A percentile compares a stretch with the other conserved stretches of the same genome.
phyloP scores from a whole-genome alignment of 2,113 vertebrate genomes.

The Lepidothrix coronata region DNA sequence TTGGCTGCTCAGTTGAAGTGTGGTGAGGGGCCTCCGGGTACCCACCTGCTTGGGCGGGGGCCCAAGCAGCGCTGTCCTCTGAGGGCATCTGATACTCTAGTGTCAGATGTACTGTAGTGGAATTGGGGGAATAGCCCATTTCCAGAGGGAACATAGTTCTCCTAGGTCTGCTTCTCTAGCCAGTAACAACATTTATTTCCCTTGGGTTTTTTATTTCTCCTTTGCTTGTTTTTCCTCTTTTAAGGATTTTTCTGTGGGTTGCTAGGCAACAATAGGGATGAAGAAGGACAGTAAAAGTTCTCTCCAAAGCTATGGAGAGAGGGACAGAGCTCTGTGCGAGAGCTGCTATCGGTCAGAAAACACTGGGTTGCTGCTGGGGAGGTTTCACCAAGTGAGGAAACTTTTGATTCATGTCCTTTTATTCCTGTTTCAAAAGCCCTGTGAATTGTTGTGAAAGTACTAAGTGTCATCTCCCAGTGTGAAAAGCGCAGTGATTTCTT shows the following conservation, averaged over 20 bases:
- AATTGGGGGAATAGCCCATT: too few relatives aligned
- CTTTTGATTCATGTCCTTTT: neutral
- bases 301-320: neutral
- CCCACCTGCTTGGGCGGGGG: too few relatives aligned
- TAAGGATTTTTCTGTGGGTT: neutral
- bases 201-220: too few relatives aligned
- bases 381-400: neutral
- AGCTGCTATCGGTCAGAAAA: neutral
- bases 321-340: neutral
- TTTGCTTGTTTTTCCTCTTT: neutral
- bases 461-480: neutral
- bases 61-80: too few relatives aligned
- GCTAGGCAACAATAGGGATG: neutral
- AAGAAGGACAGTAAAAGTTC: neutral
- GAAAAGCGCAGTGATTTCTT: neutral
- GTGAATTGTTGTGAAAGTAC: neutral
- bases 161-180: neutral
- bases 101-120: too few relatives aligned
- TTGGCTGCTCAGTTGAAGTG: too few relatives aligned
- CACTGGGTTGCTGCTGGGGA: neutral
- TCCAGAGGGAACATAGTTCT: neutral
- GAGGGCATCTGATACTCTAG: too few relatives aligned
- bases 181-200: neutral
- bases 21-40: too few relatives aligned
- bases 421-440: neutral